phyloP scores from a whole-genome alignment of 2,113 vertebrate species.

The Himantopus leucocephalus region DNA sequence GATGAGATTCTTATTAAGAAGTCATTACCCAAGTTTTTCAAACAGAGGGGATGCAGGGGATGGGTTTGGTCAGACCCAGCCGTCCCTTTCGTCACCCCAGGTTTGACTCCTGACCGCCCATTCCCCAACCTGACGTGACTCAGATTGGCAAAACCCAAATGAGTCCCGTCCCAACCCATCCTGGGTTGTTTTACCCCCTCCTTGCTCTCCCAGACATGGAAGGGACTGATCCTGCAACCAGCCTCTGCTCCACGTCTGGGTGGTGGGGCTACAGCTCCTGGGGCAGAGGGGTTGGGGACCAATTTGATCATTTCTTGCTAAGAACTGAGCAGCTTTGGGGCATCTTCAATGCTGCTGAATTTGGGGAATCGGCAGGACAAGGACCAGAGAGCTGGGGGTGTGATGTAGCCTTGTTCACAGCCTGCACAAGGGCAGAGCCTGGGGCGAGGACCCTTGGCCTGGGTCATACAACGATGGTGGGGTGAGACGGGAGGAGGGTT shows the following conservation, averaged over 20 bases:
- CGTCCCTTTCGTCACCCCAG: accelerated
- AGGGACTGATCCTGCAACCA: neutral
- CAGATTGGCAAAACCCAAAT: neutral
- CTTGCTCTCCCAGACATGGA: accelerated
- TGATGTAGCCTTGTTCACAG: neutral
- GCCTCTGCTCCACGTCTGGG: neutral
- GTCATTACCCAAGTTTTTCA: neutral
- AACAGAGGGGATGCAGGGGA: neutral
- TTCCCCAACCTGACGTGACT: neutral
- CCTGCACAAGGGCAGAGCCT: neutral
- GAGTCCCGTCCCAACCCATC: accelerated
- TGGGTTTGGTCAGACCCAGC: neutral
- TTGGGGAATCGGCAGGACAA: neutral
- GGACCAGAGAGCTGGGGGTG: neutral
- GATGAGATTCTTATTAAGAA: neutral
- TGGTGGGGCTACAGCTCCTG: accelerated
- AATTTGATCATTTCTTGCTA: neutral
- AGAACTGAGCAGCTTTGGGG: neutral
- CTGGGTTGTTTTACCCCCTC: neutral
- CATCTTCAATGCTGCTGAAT: neutral
- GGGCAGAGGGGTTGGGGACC: neutral
- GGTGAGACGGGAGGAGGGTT: neutral
- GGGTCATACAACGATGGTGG: neutral
- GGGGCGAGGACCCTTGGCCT: accelerated
- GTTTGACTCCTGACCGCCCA: neutral